Conservation (phyloP, 2,113 vertebrate species). For the Tachycineta bicolor region DNA sequence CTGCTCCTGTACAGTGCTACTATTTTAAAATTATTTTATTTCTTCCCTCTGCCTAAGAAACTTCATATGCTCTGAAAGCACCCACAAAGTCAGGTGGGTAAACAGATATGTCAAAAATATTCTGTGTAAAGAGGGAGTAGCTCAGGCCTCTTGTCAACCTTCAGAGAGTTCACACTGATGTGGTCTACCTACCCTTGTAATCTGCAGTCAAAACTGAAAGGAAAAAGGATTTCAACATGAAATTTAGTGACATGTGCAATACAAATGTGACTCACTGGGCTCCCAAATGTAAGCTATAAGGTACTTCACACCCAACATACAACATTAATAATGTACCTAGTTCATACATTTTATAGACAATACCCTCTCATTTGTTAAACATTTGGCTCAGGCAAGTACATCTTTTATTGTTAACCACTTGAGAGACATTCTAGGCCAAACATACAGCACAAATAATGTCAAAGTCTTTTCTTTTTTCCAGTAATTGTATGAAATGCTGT, state of each 20-base stretch:
- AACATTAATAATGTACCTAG: slow-evolving; percentile 45
- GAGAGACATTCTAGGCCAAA: no score
- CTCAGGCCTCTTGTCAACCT: slow-evolving; percentile 21
- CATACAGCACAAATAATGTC: no score
- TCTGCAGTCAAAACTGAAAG: not conserved
- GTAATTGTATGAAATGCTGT: no score
- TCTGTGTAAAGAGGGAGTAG: slow-evolving; percentile 47
- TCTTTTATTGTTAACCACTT: no score
- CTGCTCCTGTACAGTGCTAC: not conserved
- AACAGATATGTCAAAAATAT: slow-evolving; percentile 43
- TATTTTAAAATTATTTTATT: slow-evolving; percentile 19
- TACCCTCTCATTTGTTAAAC: not conserved
- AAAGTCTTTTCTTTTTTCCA: no score
- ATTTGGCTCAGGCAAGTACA: no score
- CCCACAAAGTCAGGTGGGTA: slow-evolving; percentile 1
- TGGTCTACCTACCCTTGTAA: slow-evolving; percentile 10
- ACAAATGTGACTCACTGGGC: not conserved
- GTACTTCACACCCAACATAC: slow-evolving; percentile 35
- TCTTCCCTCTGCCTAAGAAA: slow-evolving; percentile 54
- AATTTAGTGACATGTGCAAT: not conserved
- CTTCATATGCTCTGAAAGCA: slow-evolving; percentile 44
- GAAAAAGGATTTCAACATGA: not conserved
- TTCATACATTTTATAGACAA: slow-evolving; percentile 35
- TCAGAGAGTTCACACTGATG: not conserved
- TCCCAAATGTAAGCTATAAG: slow-evolving; percentile 39